Conservation (phyloP, 2,797 vertebrate species). For the Ctenosaura bakeri region DNA sequence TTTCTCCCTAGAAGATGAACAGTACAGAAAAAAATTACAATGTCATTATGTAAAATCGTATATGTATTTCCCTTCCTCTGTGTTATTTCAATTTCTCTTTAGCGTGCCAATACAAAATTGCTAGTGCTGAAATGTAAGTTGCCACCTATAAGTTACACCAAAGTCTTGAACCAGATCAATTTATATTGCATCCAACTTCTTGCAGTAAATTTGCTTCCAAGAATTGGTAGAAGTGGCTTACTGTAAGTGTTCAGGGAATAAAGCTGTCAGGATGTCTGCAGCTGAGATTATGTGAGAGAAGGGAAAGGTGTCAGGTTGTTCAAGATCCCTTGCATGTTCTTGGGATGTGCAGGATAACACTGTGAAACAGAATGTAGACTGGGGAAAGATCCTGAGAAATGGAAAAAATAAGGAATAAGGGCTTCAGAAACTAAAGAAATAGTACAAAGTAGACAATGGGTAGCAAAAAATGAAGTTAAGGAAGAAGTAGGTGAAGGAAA, state of each 20-base stretch:
- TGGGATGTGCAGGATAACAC: background rate
- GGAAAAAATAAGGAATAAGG: background rate
- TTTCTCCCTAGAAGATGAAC: slow-evolving; percentile 90
- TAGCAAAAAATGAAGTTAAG: background rate
- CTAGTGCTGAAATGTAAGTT: background rate
- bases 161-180: background rate
- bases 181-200: background rate
- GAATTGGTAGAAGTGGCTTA: background rate
- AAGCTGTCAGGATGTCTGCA: background rate
- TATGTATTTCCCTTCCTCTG: background rate
- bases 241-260: background rate
- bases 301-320: background rate
- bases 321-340: background rate
- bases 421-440: background rate
- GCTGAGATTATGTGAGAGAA: background rate
- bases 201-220: background rate
- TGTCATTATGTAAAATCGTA: background rate
- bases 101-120: background rate
- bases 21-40: slow-evolving; percentile 9
- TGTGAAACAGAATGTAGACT: background rate
- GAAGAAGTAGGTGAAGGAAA: background rate
- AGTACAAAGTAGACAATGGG: background rate
- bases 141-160: background rate
- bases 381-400: background rate
- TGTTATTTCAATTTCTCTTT: slow-evolving; percentile 22